A percentile compares a stretch with the other conserved stretches of the same genome.
Conservation (phyloP, 2,797 vertebrate species). For the Euthynnus affinis region DNA sequence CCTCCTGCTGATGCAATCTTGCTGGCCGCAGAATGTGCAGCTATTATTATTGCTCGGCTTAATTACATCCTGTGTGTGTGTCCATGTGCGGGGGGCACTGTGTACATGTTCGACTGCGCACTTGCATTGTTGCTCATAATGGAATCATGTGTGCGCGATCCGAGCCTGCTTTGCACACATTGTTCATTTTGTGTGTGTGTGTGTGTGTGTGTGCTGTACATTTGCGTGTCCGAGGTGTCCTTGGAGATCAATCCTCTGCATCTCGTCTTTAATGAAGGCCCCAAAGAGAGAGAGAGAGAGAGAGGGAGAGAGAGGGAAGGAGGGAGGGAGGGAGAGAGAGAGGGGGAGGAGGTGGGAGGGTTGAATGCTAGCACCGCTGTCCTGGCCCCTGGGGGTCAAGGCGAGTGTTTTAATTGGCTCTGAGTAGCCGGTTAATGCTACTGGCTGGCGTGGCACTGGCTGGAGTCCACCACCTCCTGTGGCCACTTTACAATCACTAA, state of each 20-base stretch:
- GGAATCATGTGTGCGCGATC: slow-evolving; percentile 12
- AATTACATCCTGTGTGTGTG: slow-evolving; percentile 75
- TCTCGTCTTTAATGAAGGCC: slow-evolving; percentile 82
- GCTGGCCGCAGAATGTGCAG: slow-evolving; percentile 52
- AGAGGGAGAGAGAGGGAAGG: slow-evolving; percentile 35
- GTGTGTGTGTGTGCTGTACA: slow-evolving; percentile 31
- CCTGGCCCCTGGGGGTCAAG: slow-evolving; percentile 77
- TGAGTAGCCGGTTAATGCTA: slow-evolving; percentile 76
- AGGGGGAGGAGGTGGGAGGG: slow-evolving; percentile 28
- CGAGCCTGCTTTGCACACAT: slow-evolving; percentile 35
- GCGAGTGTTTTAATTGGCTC: slow-evolving; percentile 81
- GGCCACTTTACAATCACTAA: slow-evolving; percentile 83
- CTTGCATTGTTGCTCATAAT: slow-evolving; percentile 44
- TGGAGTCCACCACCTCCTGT: slow-evolving; percentile 77
- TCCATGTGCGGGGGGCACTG: slow-evolving; percentile 33
- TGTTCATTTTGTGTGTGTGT: slow-evolving; percentile 57
- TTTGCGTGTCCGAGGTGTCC: slow-evolving; percentile 78
- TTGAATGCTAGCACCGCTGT: slow-evolving; percentile 44
- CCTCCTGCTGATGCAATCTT: slow-evolving; percentile 69
- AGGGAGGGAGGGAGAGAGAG: slow-evolving; percentile 43
- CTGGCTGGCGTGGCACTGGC: slow-evolving; percentile 44
- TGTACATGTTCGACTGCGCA: slow-evolving; percentile 33
- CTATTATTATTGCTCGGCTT: slow-evolving; percentile 62
- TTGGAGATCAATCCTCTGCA: slow-evolving; percentile 78
- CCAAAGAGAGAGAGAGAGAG: slow-evolving; percentile 63